Evolutionary conservation across 2,888 invertebrate species (phyloP).

Genomic region (Chelonus formosanus): DNA sequence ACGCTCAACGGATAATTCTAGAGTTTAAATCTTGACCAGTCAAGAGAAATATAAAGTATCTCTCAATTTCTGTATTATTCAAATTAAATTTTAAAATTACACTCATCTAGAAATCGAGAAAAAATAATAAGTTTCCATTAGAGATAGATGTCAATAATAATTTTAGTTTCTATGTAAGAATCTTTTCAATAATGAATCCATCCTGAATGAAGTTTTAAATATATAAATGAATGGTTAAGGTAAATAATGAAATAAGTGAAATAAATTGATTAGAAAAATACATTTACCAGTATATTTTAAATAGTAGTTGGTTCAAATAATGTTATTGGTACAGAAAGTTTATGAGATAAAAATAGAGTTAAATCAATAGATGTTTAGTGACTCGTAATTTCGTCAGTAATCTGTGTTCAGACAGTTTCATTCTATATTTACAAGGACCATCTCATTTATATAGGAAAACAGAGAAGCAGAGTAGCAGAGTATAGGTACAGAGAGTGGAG

Average conservation of each 20-base stretch:
- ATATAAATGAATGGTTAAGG: too few relatives aligned
- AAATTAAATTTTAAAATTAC: conserved; percentile 8
- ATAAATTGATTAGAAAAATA: too few relatives aligned
- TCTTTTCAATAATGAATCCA: too few relatives aligned
- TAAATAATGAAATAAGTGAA: too few relatives aligned
- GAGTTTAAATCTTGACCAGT: conserved; percentile 43
- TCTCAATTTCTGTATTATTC: conserved; percentile 23
- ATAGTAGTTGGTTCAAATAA: neutral
- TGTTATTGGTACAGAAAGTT: conserved; percentile 8
- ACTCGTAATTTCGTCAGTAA: conserved; percentile 24
- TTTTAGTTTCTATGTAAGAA: too few relatives aligned
- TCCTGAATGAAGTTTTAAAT: too few relatives aligned
- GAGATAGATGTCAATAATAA: too few relatives aligned
- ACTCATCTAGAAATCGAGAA: too few relatives aligned
- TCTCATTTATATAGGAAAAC: conserved; percentile 60
- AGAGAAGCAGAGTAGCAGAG: conserved; percentile 50
- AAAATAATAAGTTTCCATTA: too few relatives aligned
- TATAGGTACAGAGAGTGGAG: conserved; percentile 48
- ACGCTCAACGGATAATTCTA: conserved; percentile 38
- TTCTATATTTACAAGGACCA: conserved; percentile 54
- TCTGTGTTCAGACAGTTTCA: conserved; percentile 48
- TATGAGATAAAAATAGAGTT: conserved; percentile 6
- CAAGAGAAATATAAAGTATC: conserved; percentile 37
- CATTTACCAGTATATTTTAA: neutral
- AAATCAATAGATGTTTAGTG: neutral